phyloP scores from a whole-genome alignment of 2,797 vertebrate species.

The Pachyuromys duprasi region DNA sequence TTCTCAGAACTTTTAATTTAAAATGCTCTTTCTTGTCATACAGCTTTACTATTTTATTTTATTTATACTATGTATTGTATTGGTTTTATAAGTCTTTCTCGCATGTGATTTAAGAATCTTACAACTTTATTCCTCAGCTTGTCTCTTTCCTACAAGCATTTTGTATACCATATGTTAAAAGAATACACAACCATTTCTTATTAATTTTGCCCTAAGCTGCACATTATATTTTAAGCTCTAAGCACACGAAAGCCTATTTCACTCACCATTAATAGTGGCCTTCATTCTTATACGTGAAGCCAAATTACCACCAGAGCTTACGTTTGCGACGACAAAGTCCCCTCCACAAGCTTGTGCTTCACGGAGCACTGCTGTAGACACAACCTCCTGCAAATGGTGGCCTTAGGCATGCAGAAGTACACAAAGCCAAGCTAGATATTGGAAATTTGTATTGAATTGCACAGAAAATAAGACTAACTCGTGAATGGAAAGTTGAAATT shows the following conservation, averaged over 20 bases:
- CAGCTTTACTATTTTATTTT: not conserved
- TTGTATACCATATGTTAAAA: not conserved
- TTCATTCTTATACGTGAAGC: not conserved
- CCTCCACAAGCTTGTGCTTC: not conserved
- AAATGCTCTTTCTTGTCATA: not conserved
- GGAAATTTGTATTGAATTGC: not conserved
- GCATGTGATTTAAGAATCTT: not conserved
- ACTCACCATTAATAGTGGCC: not conserved
- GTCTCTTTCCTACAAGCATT: not conserved
- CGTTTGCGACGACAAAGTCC: not conserved
- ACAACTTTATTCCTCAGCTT: not conserved
- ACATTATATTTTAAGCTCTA: not conserved
- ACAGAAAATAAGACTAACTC: not conserved
- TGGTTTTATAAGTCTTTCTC: not conserved
- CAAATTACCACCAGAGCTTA: not conserved
- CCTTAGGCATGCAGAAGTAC: not conserved
- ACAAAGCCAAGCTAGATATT: not conserved
- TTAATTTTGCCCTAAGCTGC: not conserved
- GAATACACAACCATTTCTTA: not conserved
- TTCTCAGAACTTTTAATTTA: not conserved
- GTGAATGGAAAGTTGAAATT: not conserved
- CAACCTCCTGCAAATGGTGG: not conserved
- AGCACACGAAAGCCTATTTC: not conserved
- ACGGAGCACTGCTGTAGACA: not conserved
- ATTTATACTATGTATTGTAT: not conserved